Evolutionary conservation across 1,140 invertebrate genomes (phyloP).

Genomic region (Drosophila chauvacae): DNA sequence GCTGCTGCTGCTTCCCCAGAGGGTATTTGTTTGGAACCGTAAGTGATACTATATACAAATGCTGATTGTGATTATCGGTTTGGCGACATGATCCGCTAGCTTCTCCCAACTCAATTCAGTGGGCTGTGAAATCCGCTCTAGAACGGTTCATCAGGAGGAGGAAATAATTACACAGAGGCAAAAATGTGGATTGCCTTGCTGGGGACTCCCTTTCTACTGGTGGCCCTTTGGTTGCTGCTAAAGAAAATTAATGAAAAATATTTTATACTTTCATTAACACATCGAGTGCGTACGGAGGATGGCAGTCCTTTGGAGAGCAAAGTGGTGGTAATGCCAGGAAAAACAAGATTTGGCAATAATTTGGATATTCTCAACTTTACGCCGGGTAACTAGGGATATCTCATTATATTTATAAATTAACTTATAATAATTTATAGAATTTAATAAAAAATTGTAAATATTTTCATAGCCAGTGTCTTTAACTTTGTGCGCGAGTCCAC

Average conservation of each 20-base stretch:
- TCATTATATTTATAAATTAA: no score
- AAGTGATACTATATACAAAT: conserved; percentile 20
- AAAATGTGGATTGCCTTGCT: conserved; percentile 41
- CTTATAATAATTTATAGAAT: no score
- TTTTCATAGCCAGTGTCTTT: conserved; percentile 47
- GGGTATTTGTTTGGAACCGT: conserved; percentile 8
- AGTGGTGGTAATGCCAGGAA: conserved; percentile 55
- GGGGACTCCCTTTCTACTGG: conserved; percentile 16
- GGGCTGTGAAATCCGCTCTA: conserved; percentile 10
- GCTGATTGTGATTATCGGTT: conserved; percentile 41
- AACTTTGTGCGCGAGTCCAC: conserved; percentile 46
- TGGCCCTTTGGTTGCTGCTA: conserved; percentile 37
- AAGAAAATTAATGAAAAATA: conserved; percentile 55
- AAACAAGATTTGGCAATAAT: conserved; percentile 72
- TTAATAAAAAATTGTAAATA: no score
- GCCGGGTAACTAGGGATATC: conserved; percentile 33
- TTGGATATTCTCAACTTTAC: conserved; percentile 65
- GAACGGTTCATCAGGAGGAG: conserved; percentile 6
- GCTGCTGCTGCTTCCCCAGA: conserved; percentile 5
- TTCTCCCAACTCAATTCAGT: conserved; percentile 13
- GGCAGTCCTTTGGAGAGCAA: conserved; percentile 60
- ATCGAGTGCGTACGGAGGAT: conserved; percentile 59
- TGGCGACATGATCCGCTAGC: conserved; percentile 12
- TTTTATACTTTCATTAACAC: conserved; percentile 48
- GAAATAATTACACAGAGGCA: neutral